Conservation (phyloP, 2,797 vertebrate genomes). For the Sandelia bainsii region DNA sequence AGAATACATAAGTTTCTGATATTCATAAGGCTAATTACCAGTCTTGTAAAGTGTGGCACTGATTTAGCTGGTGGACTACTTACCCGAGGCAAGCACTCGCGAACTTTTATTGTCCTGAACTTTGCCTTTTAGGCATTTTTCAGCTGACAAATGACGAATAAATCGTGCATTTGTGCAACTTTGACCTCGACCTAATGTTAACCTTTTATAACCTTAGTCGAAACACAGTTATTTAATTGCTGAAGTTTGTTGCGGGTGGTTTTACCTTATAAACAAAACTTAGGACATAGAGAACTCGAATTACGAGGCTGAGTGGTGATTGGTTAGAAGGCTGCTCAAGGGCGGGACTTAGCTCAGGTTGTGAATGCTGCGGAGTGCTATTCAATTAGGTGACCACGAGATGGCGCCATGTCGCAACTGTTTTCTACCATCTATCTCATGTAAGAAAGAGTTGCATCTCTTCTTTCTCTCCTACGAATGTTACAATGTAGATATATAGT, state of each 20-base stretch:
- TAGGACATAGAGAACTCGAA: neutral
- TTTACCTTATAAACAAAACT: neutral
- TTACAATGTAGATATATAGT: no score
- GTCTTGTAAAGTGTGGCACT: slow-evolving; percentile 22
- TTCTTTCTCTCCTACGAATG: neutral
- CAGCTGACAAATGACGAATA: rapidly evolving
- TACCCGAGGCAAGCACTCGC: rapidly evolving
- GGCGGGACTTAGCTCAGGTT: slow-evolving; percentile 34
- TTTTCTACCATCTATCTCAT: neutral
- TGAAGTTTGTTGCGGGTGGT: rapidly evolving
- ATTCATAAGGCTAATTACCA: slow-evolving; percentile 45
- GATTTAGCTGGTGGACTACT: slow-evolving; percentile 51
- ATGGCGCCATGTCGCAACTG: slow-evolving; percentile 8
- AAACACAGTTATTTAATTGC: rapidly evolving
- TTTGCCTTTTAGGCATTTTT: slow-evolving; percentile 33
- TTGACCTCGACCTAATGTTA: rapidly evolving
- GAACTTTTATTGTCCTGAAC: rapidly evolving
- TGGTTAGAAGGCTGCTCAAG: slow-evolving; percentile 32
- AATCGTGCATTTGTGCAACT: rapidly evolving
- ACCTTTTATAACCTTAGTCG: rapidly evolving
- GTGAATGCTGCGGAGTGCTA: neutral
- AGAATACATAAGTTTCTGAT: neutral
- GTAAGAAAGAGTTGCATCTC: neutral
- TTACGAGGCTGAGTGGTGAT: slow-evolving; percentile 38
- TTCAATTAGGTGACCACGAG: slow-evolving; percentile 11